phyloP scores from a whole-genome alignment of 1,140 invertebrate species.

The Drosophila arizonae region DNA sequence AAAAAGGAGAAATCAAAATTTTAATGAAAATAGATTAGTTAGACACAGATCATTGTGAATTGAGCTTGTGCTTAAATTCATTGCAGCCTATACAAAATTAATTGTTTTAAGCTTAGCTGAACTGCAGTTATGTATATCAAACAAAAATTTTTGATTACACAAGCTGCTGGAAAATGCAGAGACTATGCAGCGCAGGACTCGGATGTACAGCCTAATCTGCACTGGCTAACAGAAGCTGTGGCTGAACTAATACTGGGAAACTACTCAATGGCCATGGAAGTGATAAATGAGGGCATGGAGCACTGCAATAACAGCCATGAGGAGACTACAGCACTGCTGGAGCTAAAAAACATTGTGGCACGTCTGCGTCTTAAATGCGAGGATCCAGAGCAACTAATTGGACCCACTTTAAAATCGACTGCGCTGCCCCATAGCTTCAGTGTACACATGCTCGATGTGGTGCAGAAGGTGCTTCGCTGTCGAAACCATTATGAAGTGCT shows the following conservation, averaged over 20 bases:
- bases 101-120: conserved; percentile 22
- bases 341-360: conserved; percentile 59
- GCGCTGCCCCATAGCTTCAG: conserved; percentile 58
- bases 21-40: not conserved
- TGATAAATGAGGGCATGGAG: conserved; percentile 46
- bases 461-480: conserved; percentile 86
- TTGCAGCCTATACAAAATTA: conserved; percentile 22
- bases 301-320: conserved; percentile 17
- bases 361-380: conserved; percentile 45
- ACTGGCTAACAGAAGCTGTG: conserved; percentile 10
- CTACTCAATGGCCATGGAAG: conserved; percentile 46
- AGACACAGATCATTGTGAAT: not conserved
- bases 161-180: conserved; percentile 50
- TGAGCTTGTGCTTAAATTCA: not conserved
- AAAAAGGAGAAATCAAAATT: not conserved
- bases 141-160: conserved; percentile 67
- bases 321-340: conserved; percentile 46
- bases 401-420: conserved; percentile 51
- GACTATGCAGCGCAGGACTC: not conserved
- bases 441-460: conserved; percentile 85
- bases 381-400: conserved; percentile 16
- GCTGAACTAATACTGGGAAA: conserved; percentile 46
- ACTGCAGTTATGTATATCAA: conserved; percentile 33
- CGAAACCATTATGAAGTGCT: conserved; percentile 99
- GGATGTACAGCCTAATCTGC: too few species aligned